Evolutionary conservation across 2,888 invertebrate species (phyloP).

Genomic region (Acholoe squamosa): DNA sequence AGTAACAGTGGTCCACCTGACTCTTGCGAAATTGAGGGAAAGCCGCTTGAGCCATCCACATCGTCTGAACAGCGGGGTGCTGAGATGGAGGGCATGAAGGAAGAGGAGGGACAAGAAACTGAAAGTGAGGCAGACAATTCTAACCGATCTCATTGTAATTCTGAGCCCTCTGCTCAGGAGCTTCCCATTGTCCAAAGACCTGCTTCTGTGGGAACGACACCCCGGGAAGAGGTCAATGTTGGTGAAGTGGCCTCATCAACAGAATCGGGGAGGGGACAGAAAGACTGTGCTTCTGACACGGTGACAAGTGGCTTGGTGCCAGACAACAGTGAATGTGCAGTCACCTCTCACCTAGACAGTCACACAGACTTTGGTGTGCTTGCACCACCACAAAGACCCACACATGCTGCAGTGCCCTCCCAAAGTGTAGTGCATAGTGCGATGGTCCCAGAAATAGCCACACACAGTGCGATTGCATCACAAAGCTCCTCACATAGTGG

Average conservation of each 20-base stretch:
- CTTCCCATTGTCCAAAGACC: neutral
- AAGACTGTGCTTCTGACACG: constrained; percentile 31
- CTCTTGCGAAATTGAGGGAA: neutral
- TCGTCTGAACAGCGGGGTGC: neutral
- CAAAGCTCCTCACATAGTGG: neutral
- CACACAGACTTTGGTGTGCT: neutral
- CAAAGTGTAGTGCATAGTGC: no score
- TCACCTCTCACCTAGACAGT: constrained; percentile 46
- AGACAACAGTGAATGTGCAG: constrained; percentile 25
- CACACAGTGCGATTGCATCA: neutral
- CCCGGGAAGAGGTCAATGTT: neutral
- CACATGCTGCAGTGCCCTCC: neutral
- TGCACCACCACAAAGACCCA: neutral
- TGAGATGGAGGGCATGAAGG: no score
- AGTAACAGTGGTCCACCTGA: neutral
- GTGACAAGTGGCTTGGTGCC: neutral
- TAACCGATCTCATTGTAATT: constrained; percentile 37
- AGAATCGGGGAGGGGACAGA: neutral
- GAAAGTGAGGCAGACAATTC: constrained; percentile 33
- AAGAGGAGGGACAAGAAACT: neutral
- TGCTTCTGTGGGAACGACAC: neutral
- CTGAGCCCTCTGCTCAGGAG: neutral
- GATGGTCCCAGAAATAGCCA: neutral
- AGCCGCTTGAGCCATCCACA: neutral
- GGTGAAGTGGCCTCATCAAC: constrained; percentile 39